Conservation (phyloP, 35 echinoderm and acorn worm species). For the Stichopus chloronotus region DNA sequence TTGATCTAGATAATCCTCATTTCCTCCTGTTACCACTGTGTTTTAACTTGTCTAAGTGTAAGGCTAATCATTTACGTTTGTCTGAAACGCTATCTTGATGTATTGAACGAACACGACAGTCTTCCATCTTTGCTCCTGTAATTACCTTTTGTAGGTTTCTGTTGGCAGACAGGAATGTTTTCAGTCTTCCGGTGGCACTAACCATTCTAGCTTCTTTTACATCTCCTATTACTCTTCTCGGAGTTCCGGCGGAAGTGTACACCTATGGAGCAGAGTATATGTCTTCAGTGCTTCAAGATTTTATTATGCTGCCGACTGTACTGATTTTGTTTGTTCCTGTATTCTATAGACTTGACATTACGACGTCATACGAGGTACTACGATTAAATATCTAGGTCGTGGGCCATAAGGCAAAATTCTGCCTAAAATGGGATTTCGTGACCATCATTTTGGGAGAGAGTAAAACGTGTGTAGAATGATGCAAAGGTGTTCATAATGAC, state of each 20-base stretch:
- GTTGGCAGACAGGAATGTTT: conserved; percentile 15
- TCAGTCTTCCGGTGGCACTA: conserved; percentile 12
- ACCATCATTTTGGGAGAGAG: no score
- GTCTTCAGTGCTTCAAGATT: background rate
- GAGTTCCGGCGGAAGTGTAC: conserved; percentile 42
- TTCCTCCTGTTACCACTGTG: no score
- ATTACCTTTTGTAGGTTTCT: background rate
- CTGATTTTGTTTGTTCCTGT: conserved; percentile 37
- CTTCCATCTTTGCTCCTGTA: background rate
- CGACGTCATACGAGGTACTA: conserved; percentile 28
- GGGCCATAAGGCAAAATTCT: no score
- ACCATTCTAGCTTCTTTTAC: conserved; percentile 38
- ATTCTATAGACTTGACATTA: conserved; percentile 23
- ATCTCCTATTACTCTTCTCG: conserved; percentile 26
- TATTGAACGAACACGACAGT: background rate
- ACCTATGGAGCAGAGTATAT: conserved; percentile 1
- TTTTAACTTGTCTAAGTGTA: no score
- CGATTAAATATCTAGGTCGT: no score
- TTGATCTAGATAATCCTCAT: no score
- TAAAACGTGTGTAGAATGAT: no score
- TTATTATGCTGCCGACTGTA: background rate
- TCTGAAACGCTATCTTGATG: no score
- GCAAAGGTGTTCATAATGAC: no score
- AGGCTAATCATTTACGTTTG: no score
- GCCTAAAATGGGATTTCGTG: no score